phyloP scores from a whole-genome alignment of 2,888 invertebrate genomes.

The Agrotis ipsilon region DNA sequence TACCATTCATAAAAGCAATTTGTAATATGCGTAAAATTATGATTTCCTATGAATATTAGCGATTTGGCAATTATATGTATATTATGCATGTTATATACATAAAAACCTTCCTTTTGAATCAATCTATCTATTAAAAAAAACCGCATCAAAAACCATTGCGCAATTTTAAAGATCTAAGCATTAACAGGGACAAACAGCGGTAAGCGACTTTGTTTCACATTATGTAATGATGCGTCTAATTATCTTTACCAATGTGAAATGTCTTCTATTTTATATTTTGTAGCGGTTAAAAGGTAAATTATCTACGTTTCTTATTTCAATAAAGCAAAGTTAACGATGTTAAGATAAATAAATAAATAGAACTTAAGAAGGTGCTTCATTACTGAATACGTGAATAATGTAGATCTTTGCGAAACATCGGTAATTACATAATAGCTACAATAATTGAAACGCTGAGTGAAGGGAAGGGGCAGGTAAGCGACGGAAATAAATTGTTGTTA shows the following conservation, averaged over 20 bases:
- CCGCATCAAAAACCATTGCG: too few species aligned
- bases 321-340: constrained; percentile 1
- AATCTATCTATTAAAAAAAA: too few species aligned
- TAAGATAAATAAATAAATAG: not conserved
- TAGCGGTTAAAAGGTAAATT: not conserved
- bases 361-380: not conserved
- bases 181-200: too few species aligned
- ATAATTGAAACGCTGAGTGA: not conserved
- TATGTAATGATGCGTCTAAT: not conserved
- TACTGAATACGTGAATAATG: not conserved
- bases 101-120: too few species aligned
- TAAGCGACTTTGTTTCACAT: too few species aligned
- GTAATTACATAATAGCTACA: not conserved
- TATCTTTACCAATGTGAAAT: too few species aligned
- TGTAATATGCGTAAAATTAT: too few species aligned
- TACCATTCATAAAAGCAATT: not conserved
- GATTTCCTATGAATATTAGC: not conserved
- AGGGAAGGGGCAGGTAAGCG: constrained; percentile 12
- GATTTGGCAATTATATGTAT: not conserved
- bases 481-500: constrained; percentile 37
- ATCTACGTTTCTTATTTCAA: not conserved
- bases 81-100: too few species aligned
- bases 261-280: not conserved
- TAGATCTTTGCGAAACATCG: not conserved
- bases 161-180: too few species aligned